A percentile compares a stretch with the other conserved stretches of the same genome.
phyloP scores from a whole-genome alignment of 1,140 invertebrate species.

The Zaprionus gabonicus region DNA sequence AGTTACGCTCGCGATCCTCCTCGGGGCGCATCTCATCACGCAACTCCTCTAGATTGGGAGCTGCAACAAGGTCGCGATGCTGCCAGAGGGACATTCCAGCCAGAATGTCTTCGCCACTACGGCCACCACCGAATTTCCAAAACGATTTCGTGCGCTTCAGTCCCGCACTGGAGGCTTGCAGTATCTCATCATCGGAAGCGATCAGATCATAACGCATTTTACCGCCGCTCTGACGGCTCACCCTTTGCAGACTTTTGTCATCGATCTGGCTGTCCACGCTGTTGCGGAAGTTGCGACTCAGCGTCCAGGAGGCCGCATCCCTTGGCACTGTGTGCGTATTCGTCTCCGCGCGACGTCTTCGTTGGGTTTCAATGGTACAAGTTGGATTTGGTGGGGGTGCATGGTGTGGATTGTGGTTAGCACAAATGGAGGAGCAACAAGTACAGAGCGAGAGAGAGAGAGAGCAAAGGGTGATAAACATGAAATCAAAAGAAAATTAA shows the following conservation, averaged over 20 bases:
- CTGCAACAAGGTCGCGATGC: constrained; percentile 90
- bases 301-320: constrained; percentile 79
- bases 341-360: constrained; percentile 75
- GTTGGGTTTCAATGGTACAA: constrained; percentile 16
- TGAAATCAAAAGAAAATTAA: constrained; percentile 68
- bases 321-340: constrained; percentile 73
- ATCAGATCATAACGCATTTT: constrained; percentile 85
- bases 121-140: constrained; percentile 90
- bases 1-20: constrained; percentile 77
- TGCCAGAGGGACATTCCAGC: constrained; percentile 94
- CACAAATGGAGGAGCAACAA: constrained; percentile 64
- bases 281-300: constrained; percentile 79
- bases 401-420: constrained; percentile 47
- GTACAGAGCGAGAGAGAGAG: constrained; percentile 20
- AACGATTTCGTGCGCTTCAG: constrained; percentile 93
- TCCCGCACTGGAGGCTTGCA: constrained; percentile 77
- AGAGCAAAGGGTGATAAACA: constrained; percentile 55
- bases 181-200: constrained; percentile 80
- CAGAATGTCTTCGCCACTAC: constrained; percentile 88
- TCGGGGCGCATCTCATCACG: constrained; percentile 84
- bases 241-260: constrained; percentile 69
- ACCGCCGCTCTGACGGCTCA: constrained; percentile 61
- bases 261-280: constrained; percentile 82
- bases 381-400: constrained; percentile 22
- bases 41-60: constrained; percentile 84